Percentiles rank a stretch among this genome's conserved stretches.
phyloP scores from a whole-genome alignment of 2,113 vertebrate genomes.

The Toxotes chatareus region DNA sequence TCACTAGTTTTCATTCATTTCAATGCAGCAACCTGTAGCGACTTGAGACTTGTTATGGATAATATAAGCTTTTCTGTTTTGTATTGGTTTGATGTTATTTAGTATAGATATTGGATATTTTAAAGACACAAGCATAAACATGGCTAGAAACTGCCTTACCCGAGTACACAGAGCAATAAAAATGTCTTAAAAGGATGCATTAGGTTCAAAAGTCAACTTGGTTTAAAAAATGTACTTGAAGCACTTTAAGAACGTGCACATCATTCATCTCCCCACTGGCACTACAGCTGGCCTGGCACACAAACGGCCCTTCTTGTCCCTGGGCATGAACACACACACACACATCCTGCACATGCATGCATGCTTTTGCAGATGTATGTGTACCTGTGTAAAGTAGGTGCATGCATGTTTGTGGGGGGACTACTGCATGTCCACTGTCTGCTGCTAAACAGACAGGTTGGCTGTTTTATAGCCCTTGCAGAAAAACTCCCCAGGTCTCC shows the following conservation, averaged over 20 bases:
- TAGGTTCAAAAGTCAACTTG: constrained; percentile 22
- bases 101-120: background rate
- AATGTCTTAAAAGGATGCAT: background rate
- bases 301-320: background rate
- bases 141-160: background rate
- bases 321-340: background rate
- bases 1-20: background rate
- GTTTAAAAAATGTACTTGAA: constrained; percentile 54
- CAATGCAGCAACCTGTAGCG: background rate
- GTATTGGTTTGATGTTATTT: background rate
- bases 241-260: constrained; percentile 48
- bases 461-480: constrained; percentile 16
- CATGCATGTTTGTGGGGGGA: background rate
- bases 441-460: constrained; percentile 4
- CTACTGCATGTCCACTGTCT: background rate
- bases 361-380: constrained; percentile 7
- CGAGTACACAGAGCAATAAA: background rate
- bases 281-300: constrained; percentile 48
- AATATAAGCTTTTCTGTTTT: background rate
- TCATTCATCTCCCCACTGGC: constrained; percentile 39
- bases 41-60: background rate
- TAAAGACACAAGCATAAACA: background rate
- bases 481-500: background rate
- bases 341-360: background rate
- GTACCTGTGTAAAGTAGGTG: background rate